phyloP scores from a whole-genome alignment of 2,797 vertebrate genomes.

The Brotula barbata region DNA sequence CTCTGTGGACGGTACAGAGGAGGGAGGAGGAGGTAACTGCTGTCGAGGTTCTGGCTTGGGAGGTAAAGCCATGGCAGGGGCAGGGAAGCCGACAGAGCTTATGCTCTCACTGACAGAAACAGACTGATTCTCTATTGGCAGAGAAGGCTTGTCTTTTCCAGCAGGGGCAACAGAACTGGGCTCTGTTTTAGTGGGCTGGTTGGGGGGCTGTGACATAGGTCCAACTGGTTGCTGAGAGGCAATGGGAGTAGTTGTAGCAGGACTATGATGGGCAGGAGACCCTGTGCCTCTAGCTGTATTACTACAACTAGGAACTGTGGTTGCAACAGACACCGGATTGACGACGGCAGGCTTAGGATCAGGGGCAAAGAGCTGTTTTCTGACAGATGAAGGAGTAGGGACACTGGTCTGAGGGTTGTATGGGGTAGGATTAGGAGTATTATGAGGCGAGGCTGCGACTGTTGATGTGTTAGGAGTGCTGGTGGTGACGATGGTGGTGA shows the following conservation, averaged over 20 bases:
- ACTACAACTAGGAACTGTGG: constrained; percentile 66
- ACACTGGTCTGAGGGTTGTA: constrained; percentile 82
- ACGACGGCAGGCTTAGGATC: constrained; percentile 82
- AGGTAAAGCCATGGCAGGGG: constrained; percentile 75
- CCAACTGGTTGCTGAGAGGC: constrained; percentile 80
- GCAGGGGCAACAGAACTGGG: constrained; percentile 73
- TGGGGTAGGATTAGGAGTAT: constrained; percentile 65
- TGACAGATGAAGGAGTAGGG: constrained; percentile 90
- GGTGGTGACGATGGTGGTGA: constrained; percentile 75
- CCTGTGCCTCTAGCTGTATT: constrained; percentile 66
- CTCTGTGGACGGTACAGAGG: constrained; percentile 83
- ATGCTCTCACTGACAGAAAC: constrained; percentile 70
- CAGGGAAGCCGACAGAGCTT: constrained; percentile 74
- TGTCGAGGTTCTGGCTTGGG: constrained; percentile 76
- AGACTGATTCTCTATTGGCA: constrained; percentile 64
- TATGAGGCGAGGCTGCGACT: constrained; percentile 59
- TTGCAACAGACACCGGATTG: constrained; percentile 74
- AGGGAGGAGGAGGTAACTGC: constrained; percentile 79
- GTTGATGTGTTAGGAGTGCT: constrained; percentile 79
- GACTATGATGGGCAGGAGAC: constrained; percentile 81
- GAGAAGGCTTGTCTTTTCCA: constrained; percentile 85
- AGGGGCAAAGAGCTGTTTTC: constrained; percentile 92
- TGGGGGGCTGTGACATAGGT: constrained; percentile 74
- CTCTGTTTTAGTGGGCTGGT: constrained; percentile 81
- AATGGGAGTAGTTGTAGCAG: constrained; percentile 73